These are phyloP conservation scores for Alligator sinensis DNA, from an alignment of 2,113 vertebrate genomes.

Conservation along the genomic window DNA sequence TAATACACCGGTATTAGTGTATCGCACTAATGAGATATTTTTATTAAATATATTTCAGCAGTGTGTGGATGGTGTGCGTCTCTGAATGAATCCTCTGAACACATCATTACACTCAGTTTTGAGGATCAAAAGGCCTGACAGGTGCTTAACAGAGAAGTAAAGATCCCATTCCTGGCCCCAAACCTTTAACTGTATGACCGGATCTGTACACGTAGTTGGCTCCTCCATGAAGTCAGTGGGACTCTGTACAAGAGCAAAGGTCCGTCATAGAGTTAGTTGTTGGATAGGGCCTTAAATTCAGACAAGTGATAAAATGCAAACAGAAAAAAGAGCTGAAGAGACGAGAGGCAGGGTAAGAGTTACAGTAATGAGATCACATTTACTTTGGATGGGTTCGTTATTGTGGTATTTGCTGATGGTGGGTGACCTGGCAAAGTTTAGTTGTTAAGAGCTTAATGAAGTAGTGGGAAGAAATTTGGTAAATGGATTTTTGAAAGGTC, in stretches of 20 bases:
- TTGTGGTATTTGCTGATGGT: neutral
- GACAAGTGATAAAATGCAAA: neutral
- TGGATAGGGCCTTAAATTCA: slow-evolving; percentile 1
- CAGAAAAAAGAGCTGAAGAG: neutral
- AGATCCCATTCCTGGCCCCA: neutral
- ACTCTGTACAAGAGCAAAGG: neutral
- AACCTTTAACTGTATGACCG: neutral
- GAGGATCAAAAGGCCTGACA: neutral
- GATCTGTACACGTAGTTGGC: neutral
- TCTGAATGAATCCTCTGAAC: neutral
- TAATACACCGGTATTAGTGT: no score
- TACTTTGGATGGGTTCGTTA: neutral
- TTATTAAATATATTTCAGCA: no score
- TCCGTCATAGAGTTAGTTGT: neutral
- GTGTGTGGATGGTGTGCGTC: no score
- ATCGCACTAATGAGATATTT: no score
- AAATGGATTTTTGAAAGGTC: neutral
- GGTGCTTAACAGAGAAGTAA: neutral
- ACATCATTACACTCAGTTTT: neutral
- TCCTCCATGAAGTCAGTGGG: neutral
- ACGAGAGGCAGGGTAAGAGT: neutral
- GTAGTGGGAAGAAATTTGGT: neutral
- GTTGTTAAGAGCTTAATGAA: neutral
- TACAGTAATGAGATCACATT: neutral
- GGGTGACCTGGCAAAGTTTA: no score